phyloP scores from a whole-genome alignment of 2,113 vertebrate genomes.

The Scomber colias region DNA sequence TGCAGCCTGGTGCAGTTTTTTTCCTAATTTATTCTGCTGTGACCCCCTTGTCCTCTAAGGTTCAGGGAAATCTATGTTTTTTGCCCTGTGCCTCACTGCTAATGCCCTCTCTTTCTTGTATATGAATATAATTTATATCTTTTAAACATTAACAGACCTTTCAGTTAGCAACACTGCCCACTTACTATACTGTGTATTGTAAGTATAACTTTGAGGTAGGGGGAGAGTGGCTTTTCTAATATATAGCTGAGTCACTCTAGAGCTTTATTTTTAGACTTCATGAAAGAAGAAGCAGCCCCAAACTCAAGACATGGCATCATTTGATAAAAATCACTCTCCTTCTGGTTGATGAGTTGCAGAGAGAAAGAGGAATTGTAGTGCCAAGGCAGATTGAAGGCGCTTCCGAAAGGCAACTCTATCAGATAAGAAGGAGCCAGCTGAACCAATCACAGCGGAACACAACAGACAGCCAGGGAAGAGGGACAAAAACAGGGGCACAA shows the following conservation, averaged over 20 bases:
- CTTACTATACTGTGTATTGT: slow-evolving; percentile 1
- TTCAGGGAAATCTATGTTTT: slow-evolving; percentile 62
- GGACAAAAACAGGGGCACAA: slow-evolving; percentile 39
- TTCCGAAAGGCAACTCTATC: slow-evolving; percentile 66
- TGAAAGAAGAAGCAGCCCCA: slow-evolving; percentile 56
- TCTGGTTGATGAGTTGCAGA: slow-evolving; percentile 74
- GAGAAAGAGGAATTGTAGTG: slow-evolving; percentile 73
- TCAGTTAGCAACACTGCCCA: neutral
- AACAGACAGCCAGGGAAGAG: slow-evolving; percentile 48
- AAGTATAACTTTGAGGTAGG: neutral
- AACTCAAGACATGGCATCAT: slow-evolving; percentile 73
- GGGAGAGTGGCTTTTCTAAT: slow-evolving; percentile 18
- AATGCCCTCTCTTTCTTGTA: slow-evolving; percentile 34
- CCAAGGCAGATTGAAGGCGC: slow-evolving; percentile 69
- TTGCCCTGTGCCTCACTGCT: slow-evolving; percentile 35
- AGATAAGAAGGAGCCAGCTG: slow-evolving; percentile 71
- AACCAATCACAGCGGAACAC: slow-evolving; percentile 71
- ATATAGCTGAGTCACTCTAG: slow-evolving; percentile 53
- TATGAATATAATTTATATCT: slow-evolving; percentile 29
- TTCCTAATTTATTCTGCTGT: slow-evolving; percentile 71
- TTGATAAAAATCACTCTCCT: slow-evolving; percentile 77
- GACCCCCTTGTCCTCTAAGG: slow-evolving; percentile 67
- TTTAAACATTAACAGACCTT: slow-evolving; percentile 28
- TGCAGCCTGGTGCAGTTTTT: slow-evolving; percentile 71
- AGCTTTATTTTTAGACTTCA: slow-evolving; percentile 72